phyloP scores from a whole-genome alignment of 1,140 invertebrate species.

The Phymorhynchus buccinoides region DNA sequence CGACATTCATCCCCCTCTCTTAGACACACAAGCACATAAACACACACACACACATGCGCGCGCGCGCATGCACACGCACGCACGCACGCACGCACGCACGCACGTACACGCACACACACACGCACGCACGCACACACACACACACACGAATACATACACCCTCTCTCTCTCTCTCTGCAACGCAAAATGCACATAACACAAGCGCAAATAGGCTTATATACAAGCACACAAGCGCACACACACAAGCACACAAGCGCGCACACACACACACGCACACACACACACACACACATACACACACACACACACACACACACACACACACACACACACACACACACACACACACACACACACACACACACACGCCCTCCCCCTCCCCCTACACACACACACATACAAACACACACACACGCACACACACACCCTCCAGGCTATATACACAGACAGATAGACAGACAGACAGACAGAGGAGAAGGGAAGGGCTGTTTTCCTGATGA shows the following conservation, averaged over 20 bases:
- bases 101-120: background rate
- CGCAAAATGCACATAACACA: too few species aligned
- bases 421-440: background rate
- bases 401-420: too few species aligned
- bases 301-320: background rate
- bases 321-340: conserved; percentile 15
- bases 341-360: conserved; percentile 1
- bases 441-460: too few species aligned
- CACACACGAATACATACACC: too few species aligned
- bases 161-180: too few species aligned
- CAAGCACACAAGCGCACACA: too few species aligned
- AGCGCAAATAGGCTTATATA: too few species aligned
- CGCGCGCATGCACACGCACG: conserved; percentile 13
- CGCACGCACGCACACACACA: too few species aligned
- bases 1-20: background rate
- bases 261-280: too few species aligned
- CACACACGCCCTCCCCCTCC: too few species aligned
- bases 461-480: background rate
- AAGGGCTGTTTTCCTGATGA: background rate
- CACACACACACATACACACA: background rate
- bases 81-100: conserved; percentile 18
- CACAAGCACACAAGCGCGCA: too few species aligned
- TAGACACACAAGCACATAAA: conserved; percentile 20
- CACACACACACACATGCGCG: background rate
- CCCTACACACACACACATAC: too few species aligned